These are phyloP conservation scores for Oxyura jamaicensis DNA, from an alignment of 2,113 vertebrate species.

Conservation along the genomic window DNA sequence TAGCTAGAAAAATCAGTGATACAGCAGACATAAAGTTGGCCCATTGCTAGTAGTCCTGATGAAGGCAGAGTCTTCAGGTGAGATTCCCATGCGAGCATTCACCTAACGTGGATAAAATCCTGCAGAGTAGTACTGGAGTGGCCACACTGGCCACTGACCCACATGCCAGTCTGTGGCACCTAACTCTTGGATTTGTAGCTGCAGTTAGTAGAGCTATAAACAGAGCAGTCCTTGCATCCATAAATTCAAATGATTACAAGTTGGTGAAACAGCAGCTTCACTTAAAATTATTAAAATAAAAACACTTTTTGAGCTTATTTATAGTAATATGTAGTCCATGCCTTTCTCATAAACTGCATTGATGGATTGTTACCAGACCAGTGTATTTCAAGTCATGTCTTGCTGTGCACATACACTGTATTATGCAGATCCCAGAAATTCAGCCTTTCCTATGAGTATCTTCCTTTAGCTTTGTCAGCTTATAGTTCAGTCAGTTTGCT, in stretches of 20 bases:
- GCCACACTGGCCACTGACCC: background rate
- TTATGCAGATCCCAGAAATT: background rate
- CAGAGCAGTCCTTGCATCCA: background rate
- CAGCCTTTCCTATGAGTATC: background rate
- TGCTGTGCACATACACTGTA: background rate
- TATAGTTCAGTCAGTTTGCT: background rate
- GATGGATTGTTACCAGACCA: background rate
- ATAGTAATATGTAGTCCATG: background rate
- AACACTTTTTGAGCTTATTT: background rate
- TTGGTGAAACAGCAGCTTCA: background rate
- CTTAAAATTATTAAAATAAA: background rate
- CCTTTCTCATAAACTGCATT: background rate
- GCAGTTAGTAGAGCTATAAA: background rate
- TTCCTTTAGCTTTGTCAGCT: conserved; percentile 2
- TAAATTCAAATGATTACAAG: background rate
- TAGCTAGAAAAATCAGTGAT: background rate
- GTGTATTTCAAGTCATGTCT: background rate
- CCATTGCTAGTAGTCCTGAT: background rate
- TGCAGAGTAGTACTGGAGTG: background rate
- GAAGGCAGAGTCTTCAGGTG: background rate
- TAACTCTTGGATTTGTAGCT: background rate
- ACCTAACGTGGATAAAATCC: background rate
- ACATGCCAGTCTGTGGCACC: background rate
- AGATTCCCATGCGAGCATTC: background rate
- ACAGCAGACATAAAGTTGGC: background rate